Evolutionary conservation across 2,888 invertebrate genomes (phyloP), one percentile per base, ranked within the genome.

Genomic region (Muschampia plurimacula): DNA sequence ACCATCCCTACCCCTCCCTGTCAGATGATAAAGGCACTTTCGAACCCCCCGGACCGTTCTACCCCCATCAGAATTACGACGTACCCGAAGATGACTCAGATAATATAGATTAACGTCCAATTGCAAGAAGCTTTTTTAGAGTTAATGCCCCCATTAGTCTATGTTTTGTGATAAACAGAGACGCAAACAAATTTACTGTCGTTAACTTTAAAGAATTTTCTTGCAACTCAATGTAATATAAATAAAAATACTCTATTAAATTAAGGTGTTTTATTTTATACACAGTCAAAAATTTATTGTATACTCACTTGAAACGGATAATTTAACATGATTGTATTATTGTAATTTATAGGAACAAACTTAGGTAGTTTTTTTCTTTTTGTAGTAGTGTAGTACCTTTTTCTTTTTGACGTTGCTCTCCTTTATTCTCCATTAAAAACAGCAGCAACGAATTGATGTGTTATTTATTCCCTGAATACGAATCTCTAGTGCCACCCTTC

Each of bases 1-100:
- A 90, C 78, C 90, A 92, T 67, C 89, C 92, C 0, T 92, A 90
- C 79, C 82, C 87, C 0, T 75, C 83, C 0, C 15, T 84, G 13
- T 75, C 74, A 2, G 86, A 85, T 0, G 82, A 83, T 0, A 86
- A 86, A 60, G 84, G 84, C 0, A 46, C 68, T 12, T 89, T 82
- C 75, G 84, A 85, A 0, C 75, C 83, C 0, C 80, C 85, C 0
- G 89, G 85, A 0, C 62, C 84, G 0, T 88, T 77, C 82, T 92
- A 89, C 80, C 89, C 92, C 0, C 91, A 91, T 71, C 90, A 92
- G 75, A 85, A 83, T 67, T 79, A 79, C 46, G 86, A 83, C 0
- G 86, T 84, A 69, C 86, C 88, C 5, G 82, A 83, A 63, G 87
- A 88, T 13, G 87, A 88, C 12, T 78, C 78, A 32, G 85, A 86